A percentile compares a stretch with the other conserved stretches of the same genome.
phyloP scores from a whole-genome alignment of 2,113 vertebrate species.

The Labeo catla region DNA sequence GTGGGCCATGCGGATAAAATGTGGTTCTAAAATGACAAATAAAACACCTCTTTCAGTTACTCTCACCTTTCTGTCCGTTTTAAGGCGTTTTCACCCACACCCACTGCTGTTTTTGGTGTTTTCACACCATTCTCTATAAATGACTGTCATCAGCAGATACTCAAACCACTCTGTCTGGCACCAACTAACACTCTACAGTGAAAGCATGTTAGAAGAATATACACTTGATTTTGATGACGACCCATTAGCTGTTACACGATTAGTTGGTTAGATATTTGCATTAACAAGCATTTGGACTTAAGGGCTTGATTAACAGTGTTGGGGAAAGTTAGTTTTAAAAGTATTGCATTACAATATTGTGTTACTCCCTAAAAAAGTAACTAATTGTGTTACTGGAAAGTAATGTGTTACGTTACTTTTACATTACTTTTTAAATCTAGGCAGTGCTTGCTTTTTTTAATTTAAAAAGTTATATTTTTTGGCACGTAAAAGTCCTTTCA shows the following conservation, averaged over 20 bases:
- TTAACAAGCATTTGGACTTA: neutral
- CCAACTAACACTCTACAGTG: neutral
- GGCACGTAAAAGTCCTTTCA: no score
- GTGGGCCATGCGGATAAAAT: slow-evolving; percentile 78
- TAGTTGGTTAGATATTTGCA: neutral
- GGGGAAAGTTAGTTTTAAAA: no score
- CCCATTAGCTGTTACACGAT: neutral
- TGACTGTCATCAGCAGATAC: neutral
- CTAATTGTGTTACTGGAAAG: no score
- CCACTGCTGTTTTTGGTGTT: neutral
- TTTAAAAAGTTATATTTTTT: no score
- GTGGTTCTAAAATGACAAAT: slow-evolving; percentile 75
- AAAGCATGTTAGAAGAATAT: neutral
- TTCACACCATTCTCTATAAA: neutral
- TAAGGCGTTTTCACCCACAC: neutral
- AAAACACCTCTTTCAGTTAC: neutral
- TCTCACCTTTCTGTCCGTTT: neutral
- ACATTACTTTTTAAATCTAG: no score
- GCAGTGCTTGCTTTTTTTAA: no score
- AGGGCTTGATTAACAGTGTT: neutral
- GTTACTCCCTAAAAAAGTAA: no score
- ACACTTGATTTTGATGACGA: neutral
- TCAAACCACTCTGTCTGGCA: neutral
- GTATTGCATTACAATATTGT: no score
- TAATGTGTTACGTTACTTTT: no score